phyloP scores from a whole-genome alignment of 2,888 invertebrate genomes.

The Drosophila leonis region DNA sequence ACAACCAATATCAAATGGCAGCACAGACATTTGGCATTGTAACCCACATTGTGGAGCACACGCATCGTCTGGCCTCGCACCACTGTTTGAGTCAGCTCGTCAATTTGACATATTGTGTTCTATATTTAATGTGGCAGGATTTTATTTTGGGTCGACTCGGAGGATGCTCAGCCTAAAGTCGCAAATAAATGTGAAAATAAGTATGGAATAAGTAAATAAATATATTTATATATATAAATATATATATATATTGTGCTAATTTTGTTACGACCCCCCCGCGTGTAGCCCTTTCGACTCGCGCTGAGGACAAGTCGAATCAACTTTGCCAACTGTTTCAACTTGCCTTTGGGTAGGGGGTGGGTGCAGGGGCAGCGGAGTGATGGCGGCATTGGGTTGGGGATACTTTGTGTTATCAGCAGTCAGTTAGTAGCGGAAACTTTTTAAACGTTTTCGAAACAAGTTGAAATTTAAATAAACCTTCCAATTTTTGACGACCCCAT shows the following conservation, averaged over 20 bases:
- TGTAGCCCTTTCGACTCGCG: neutral
- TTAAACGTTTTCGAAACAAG: constrained; percentile 80
- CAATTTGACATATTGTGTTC: constrained; percentile 31
- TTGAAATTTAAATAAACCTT: constrained; percentile 79
- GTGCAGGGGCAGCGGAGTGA: neutral
- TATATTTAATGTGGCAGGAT: constrained; percentile 26
- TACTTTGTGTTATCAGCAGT: constrained; percentile 77
- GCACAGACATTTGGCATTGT: neutral
- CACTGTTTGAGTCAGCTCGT: constrained; percentile 25
- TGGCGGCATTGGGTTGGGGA: constrained; percentile 28
- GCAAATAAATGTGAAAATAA: constrained; percentile 13
- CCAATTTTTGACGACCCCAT: constrained; percentile 72
- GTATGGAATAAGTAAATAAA: constrained; percentile 15
- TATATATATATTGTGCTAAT: constrained; percentile 68
- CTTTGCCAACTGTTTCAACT: constrained; percentile 64
- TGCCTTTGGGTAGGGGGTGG: constrained; percentile 19
- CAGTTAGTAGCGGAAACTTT: constrained; percentile 79
- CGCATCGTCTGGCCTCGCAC: constrained; percentile 33
- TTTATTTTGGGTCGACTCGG: constrained; percentile 15
- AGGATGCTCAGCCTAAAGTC: neutral
- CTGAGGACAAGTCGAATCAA: constrained; percentile 51
- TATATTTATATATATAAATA: constrained; percentile 52
- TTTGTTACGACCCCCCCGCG: constrained; percentile 57
- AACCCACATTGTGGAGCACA: constrained; percentile 7
- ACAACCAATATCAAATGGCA: constrained; percentile 24